Conservation (phyloP, 2,888 invertebrate species). For the Ypsolopha scabrella region DNA sequence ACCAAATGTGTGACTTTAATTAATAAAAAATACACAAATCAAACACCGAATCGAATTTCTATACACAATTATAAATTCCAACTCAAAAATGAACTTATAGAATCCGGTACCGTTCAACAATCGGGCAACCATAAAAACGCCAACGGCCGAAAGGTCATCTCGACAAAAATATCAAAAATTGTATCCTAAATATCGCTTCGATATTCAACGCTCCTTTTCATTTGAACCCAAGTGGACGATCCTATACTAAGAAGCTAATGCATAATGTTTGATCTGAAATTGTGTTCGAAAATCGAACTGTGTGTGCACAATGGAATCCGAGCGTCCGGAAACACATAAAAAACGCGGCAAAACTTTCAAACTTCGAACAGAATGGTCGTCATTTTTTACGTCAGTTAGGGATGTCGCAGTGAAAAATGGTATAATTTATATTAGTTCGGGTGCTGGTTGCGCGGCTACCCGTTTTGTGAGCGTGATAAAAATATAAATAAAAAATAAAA, state of each 20-base stretch:
- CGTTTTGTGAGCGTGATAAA: conserved; percentile 63
- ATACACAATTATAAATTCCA: conserved; percentile 41
- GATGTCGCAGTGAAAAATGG: conserved; percentile 68
- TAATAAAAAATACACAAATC: neutral
- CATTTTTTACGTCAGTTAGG: conserved; percentile 68
- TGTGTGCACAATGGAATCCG: conserved; percentile 43
- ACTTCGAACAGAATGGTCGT: conserved; percentile 61
- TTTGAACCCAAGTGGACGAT: too few relatives aligned
- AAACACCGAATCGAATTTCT: neutral
- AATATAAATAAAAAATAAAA: conserved; percentile 63
- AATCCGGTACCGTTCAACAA: conserved; percentile 20
- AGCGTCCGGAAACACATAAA: conserved; percentile 65
- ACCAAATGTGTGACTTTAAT: neutral
- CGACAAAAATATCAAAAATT: neutral
- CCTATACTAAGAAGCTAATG: neutral
- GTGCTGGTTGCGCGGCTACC: conserved; percentile 60
- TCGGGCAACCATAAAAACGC: conserved; percentile 37
- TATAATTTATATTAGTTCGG: conserved; percentile 64
- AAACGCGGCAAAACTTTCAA: conserved; percentile 67
- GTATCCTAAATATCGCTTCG: too few relatives aligned
- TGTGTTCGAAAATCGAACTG: neutral
- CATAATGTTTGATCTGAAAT: neutral
- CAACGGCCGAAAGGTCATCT: conserved; percentile 15
- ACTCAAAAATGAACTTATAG: conserved; percentile 9
- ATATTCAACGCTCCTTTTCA: too few relatives aligned